Evolutionary conservation across 2,113 vertebrate genomes (phyloP).

Genomic region (Anarrhichthys ocellatus): DNA sequence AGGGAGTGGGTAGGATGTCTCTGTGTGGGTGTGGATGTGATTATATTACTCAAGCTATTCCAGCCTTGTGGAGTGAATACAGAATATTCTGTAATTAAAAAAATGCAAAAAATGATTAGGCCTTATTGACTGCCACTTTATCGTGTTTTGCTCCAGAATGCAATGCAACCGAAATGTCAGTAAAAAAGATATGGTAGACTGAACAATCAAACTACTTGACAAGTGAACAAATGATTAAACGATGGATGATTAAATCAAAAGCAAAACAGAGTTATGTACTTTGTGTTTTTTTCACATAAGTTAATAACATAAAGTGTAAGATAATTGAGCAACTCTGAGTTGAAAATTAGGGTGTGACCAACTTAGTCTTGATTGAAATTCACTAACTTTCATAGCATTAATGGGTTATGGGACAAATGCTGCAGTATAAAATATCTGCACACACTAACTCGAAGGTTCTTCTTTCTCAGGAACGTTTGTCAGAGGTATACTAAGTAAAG

Average conservation of each 20-base stretch:
- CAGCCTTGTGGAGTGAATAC: conserved; percentile 47
- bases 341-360: background rate
- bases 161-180: background rate
- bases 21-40: conserved; percentile 60
- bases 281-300: background rate
- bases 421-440: too few relatives aligned
- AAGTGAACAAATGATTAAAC: background rate
- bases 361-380: background rate
- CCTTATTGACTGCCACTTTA: background rate
- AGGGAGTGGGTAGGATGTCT: conserved; percentile 34
- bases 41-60: conserved; percentile 57
- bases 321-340: background rate
- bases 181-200: background rate
- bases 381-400: background rate
- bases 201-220: background rate
- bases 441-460: background rate
- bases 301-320: background rate
- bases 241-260: background rate
- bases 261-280: background rate
- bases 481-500: background rate
- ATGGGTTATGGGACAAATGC: background rate
- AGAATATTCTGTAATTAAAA: conserved; percentile 46
- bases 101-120: conserved; percentile 15
- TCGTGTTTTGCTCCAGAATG: background rate
- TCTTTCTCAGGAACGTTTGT: background rate